Evolutionary conservation across 2,113 vertebrate species (phyloP), one percentile per base, ranked within the genome.

Genomic region (Elephas maximus): DNA sequence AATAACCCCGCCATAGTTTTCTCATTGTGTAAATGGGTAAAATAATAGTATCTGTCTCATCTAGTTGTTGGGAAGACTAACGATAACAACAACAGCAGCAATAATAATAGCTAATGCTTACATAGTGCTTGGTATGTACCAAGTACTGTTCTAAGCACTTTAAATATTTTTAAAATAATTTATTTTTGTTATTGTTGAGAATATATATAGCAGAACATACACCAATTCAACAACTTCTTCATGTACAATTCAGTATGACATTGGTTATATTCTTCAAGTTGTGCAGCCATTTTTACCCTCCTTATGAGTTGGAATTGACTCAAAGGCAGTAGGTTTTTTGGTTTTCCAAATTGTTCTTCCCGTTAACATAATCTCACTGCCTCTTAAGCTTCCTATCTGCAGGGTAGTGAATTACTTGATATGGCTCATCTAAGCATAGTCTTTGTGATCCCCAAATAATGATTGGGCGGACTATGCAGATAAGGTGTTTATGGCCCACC

Each of bases 1-100:
- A 41, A 9, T 76, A 33, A 57, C 24, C 24, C 33, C 48, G 20
- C 20, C 45, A 93, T 88, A 45, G 23, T 73, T 77, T 93, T 92
- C 37, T 96, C 62, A 69, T 53, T 78, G 74, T 92, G 71, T 91
- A 67, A 95, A 78, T 76, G 62, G 60, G 30, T 91, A 79, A 60
- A 92, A 65, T 89, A 80, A 51, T 73, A 76, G 57, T 71, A 48
- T 17, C 7, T 57, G 21, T 83, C 14, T 93, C 23, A 21, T 6
- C 24, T 44, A 74, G 2, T 18, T 82, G 48, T 82, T 86, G 62
- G 60, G 53, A 88, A 69, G 89, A 79, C 41, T 77, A 44, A 77
- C 76, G 48, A n/a, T 12, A 71, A n/a, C 11, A 77, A n/a, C 79
- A 24, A 23, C 33, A 24, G 28, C 33, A 63, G 33, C 0, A 30